phyloP scores from a whole-genome alignment of 35 echinoderm and acorn worm species.

The Chiridota heheva region DNA sequence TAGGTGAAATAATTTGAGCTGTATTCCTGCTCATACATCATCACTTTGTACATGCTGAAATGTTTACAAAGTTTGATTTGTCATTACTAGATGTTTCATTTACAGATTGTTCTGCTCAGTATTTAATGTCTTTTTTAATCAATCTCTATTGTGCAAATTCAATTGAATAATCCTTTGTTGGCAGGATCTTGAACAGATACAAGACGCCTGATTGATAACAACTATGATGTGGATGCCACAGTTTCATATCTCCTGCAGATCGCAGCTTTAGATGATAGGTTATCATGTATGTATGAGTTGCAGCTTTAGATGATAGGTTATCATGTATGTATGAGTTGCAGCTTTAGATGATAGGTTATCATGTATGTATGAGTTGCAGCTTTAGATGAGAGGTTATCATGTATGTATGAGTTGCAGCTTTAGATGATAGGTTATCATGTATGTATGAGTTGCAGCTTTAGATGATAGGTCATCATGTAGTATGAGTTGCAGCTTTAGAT shows the following conservation, averaged over 20 bases:
- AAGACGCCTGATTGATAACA: conserved; percentile 61
- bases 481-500: too few species aligned
- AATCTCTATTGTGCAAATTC: not conserved
- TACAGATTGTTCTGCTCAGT: not conserved
- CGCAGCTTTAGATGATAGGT: conserved; percentile 23
- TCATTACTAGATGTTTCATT: not conserved
- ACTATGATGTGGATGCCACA: conserved; percentile 71
- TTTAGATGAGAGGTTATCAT: not conserved
- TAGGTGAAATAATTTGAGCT: too few species aligned
- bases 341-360: not conserved
- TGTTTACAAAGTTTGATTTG: too few species aligned
- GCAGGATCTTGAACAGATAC: conserved; percentile 71
- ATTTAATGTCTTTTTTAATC: not conserved
- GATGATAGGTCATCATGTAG: too few species aligned
- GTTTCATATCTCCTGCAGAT: conserved; percentile 68
- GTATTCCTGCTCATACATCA: too few species aligned
- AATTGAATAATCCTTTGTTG: not conserved
- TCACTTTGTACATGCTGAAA: too few species aligned
- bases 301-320: not conserved
- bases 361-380: not conserved
- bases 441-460: not conserved
- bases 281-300: not conserved
- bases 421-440: too few species aligned
- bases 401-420: not conserved
- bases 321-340: not conserved